A percentile compares a stretch with the other conserved stretches of the same genome.
Conservation (phyloP, 2,797 vertebrate genomes). For the Danio tinwini region DNA sequence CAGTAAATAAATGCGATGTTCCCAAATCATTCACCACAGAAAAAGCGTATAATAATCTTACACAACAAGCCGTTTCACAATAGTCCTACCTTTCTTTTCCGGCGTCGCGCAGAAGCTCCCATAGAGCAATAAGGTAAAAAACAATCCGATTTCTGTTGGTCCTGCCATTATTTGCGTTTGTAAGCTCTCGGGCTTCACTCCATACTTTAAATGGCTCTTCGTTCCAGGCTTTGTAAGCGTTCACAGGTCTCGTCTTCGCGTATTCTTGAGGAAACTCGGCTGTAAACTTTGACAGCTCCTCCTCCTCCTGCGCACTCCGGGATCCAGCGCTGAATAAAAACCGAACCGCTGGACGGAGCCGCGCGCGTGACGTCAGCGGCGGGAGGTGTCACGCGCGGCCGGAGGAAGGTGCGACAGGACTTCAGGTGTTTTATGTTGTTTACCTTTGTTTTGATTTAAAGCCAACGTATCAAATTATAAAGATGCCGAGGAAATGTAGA, state of each 20-base stretch:
- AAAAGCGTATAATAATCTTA: background rate
- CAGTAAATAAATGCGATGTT: background rate
- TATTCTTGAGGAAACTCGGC: conserved; percentile 45
- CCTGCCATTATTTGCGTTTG: conserved; percentile 66
- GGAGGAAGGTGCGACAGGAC: background rate
- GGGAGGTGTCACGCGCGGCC: conserved; percentile 60
- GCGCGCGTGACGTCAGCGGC: conserved; percentile 73
- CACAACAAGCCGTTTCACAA: conserved; percentile 10
- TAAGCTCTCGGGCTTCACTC: conserved; percentile 65
- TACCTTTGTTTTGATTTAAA: too few relatives aligned
- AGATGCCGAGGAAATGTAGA: too few relatives aligned
- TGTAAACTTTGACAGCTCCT: conserved; percentile 81
- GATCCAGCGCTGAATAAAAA: background rate
- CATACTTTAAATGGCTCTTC: conserved; percentile 55
- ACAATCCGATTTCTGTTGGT: conserved; percentile 67
- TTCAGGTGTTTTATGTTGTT: too few relatives aligned
- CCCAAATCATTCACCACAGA: background rate
- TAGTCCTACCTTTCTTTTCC: conserved; percentile 78
- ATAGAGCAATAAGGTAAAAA: conserved; percentile 69
- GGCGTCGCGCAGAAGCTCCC: conserved; percentile 64
- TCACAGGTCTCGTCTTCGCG: background rate
- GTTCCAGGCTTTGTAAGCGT: background rate
- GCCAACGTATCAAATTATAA: too few relatives aligned
- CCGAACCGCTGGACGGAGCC: conserved; percentile 54
- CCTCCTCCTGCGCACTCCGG: conserved; percentile 63